Conservation (phyloP, 2,113 vertebrate genomes). For the Larimichthys polyactis region DNA sequence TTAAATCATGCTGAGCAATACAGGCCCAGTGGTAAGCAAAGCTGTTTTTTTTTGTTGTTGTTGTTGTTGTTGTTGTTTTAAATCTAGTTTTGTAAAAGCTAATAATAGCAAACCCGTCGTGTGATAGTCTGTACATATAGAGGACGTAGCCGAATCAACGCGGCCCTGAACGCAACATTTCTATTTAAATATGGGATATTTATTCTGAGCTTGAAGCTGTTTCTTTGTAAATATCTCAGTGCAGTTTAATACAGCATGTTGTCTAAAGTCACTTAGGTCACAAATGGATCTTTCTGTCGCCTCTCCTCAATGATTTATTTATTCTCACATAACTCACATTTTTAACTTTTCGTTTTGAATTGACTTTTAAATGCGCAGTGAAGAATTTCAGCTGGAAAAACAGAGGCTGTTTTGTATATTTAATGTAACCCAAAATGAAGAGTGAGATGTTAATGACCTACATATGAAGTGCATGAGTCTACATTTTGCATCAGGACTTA, state of each 20-base stretch:
- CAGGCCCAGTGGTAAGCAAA: slow-evolving; percentile 71
- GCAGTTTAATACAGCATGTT: neutral
- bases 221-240: neutral
- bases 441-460: neutral
- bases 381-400: neutral
- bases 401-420: neutral
- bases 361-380: neutral
- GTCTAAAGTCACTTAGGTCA: neutral
- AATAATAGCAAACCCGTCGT: neutral
- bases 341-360: neutral
- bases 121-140: neutral
- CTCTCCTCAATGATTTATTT: neutral
- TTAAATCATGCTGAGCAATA: slow-evolving; percentile 67
- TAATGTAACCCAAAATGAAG: neutral
- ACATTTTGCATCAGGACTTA: neutral
- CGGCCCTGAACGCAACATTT: neutral
- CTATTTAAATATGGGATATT: neutral
- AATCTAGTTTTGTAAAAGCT: neutral
- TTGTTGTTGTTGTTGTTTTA: no score
- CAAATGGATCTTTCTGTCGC: neutral
- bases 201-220: neutral
- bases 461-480: no score
- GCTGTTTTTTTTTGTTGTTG: neutral
- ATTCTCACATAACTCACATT: neutral
- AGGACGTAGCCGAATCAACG: neutral